These are phyloP conservation scores for Norana najaformis DNA, from an alignment of 2,888 invertebrate species.

Conservation along the genomic window DNA sequence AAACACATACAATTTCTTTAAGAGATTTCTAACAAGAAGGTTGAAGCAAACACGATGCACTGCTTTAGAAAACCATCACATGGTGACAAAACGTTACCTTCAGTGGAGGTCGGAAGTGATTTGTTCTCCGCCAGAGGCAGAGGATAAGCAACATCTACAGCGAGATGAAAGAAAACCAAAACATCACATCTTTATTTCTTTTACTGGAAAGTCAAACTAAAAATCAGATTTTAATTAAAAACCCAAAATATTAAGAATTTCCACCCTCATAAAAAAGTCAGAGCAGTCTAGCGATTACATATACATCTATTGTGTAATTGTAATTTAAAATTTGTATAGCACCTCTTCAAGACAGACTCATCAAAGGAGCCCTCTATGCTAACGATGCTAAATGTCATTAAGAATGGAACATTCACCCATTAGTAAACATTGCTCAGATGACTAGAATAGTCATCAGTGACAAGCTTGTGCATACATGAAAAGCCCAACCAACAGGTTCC, in stretches of 20 bases:
- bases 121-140: not conserved
- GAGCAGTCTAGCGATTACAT: not conserved
- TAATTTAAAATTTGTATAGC: too few species aligned
- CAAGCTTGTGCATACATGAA: too few species aligned
- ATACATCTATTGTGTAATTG: not conserved
- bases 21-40: not conserved
- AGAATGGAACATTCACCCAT: too few species aligned
- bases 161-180: not conserved
- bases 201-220: not conserved
- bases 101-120: not conserved
- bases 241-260: not conserved
- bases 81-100: constrained; percentile 1
- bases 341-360: too few species aligned
- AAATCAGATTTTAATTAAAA: not conserved
- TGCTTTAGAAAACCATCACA: not conserved
- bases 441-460: too few species aligned
- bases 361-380: too few species aligned
- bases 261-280: not conserved
- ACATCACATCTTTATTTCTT: not conserved
- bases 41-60: not conserved
- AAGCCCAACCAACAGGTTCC: too few species aligned
- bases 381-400: too few species aligned
- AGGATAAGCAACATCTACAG: constrained; percentile 16
- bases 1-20: not conserved
- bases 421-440: too few species aligned